Evolutionary conservation across 30 jellyfish, hydroid and myxozoan genomes (phyloP).

Genomic region (Nemopilema nomurai): DNA sequence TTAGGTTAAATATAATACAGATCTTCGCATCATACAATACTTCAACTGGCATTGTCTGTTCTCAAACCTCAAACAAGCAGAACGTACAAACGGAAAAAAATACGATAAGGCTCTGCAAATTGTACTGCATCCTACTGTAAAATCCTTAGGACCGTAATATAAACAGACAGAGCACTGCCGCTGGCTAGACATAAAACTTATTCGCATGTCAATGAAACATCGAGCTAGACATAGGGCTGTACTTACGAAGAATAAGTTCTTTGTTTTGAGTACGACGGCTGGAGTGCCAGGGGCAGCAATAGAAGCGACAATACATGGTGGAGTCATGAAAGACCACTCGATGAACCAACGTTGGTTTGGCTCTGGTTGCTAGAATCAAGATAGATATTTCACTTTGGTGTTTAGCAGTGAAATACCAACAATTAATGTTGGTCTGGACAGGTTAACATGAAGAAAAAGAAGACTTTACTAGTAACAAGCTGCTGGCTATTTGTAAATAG

Average conservation of each 20-base stretch:
- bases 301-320: constrained; percentile 81
- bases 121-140: too few relatives aligned
- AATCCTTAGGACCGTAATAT: background rate
- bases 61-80: background rate
- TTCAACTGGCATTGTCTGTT: too few relatives aligned
- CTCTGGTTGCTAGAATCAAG: constrained; percentile 56
- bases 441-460: too few relatives aligned
- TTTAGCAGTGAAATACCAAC: background rate
- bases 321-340: constrained; percentile 86
- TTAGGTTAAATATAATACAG: too few relatives aligned
- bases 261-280: constrained; percentile 89
- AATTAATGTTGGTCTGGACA: background rate
- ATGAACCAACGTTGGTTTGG: constrained; percentile 64
- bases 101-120: too few relatives aligned
- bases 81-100: background rate
- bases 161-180: background rate
- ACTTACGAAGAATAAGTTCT: constrained; percentile 86
- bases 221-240: too few relatives aligned
- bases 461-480: too few relatives aligned
- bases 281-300: constrained; percentile 97
- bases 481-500: too few relatives aligned
- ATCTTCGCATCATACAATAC: background rate
- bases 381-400: background rate
- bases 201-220: background rate
- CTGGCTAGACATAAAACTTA: background rate